A percentile compares a stretch with the other conserved stretches of the same genome.
Evolutionary conservation across 2,888 invertebrate species (phyloP).

Genomic region (Luffia ferchaultella): DNA sequence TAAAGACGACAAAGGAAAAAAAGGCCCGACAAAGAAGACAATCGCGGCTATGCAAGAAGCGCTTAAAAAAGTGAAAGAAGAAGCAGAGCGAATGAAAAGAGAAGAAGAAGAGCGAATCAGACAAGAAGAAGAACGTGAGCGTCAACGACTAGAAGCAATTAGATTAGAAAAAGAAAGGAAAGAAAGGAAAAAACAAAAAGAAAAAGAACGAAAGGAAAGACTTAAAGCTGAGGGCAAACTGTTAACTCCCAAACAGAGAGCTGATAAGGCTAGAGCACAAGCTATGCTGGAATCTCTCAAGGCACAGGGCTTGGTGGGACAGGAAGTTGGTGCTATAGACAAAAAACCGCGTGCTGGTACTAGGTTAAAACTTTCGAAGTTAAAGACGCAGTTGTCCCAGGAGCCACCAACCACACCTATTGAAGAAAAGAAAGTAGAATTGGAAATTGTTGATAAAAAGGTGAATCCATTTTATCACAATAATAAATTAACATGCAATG

Average conservation of each 20-base stretch:
- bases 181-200: slow-evolving; percentile 88
- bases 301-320: slow-evolving; percentile 87
- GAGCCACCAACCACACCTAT: slow-evolving; percentile 58
- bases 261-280: slow-evolving; percentile 87
- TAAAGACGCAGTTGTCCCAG: slow-evolving; percentile 70
- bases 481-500: no score
- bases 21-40: slow-evolving; percentile 83
- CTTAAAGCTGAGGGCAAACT: slow-evolving; percentile 97
- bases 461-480: no score
- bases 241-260: slow-evolving; percentile 92
- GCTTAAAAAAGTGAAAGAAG: slow-evolving; percentile 86
- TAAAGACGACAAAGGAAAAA: slow-evolving; percentile 65
- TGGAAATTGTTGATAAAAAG: slow-evolving; percentile 62
- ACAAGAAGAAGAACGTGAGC: slow-evolving; percentile 78
- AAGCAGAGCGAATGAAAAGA: slow-evolving; percentile 77
- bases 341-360: slow-evolving; percentile 74
- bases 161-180: slow-evolving; percentile 87
- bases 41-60: slow-evolving; percentile 94
- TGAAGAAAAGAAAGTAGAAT: slow-evolving; percentile 53
- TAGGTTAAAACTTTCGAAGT: slow-evolving; percentile 74
- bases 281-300: slow-evolving; percentile 88
- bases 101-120: slow-evolving; percentile 85
- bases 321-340: slow-evolving; percentile 79
- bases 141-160: slow-evolving; percentile 75
- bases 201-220: slow-evolving; percentile 91